Base-by-base conservation (phyloP, 2,113 vertebrate species). In the Synodontis membranacea region DNA sequence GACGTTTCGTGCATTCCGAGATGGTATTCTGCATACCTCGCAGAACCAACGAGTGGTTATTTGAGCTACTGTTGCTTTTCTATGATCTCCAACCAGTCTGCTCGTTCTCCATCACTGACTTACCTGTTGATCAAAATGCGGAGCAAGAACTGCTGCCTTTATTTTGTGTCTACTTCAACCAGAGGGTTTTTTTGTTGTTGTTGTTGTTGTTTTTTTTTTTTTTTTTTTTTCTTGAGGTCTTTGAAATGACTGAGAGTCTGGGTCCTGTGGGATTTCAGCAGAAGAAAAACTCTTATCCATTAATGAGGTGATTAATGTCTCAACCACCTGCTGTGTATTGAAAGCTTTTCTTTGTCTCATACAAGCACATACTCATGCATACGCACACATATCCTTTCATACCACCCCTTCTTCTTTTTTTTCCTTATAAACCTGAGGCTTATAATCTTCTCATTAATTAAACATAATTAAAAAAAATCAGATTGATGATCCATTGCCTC, bases 391-490 rank as follows among this genome's bases (percentile, higher is more conserved):
- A 72, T 50, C 54, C 48, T 37, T 46, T 23, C 85, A 44, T 68
- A 87, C 88, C 88, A 68, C 23, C 52, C 75, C 58, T 79, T 76
- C 44, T 76, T n/a, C 23, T 11, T 74, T 74, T 46, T 25, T 31
- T 76, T 17, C 23, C 37, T 84, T 21, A 42, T 78, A 80, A 58
- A 84, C 78, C 89, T 72, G 68, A 87, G 39, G 39, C 82, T 90
- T 80, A 50, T 90, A 90, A 89, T 90, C 72, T 80, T 82, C 48
- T 89, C 83, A 91, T 92, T 93, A 90, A 93, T 92, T 93, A 92
- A 82, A 87, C 83, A 75, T 88, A 90, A 70, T 7, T 21, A 28
- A 66, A 90, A 80, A 92, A 91, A 89, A 87, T 56, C 79, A 82
- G 80, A 87, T 86, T 88, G 88, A 74, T 91, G 89, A 94, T 91